Conservation (phyloP, 2,888 invertebrate genomes). For the Rhodophaea formosa region DNA sequence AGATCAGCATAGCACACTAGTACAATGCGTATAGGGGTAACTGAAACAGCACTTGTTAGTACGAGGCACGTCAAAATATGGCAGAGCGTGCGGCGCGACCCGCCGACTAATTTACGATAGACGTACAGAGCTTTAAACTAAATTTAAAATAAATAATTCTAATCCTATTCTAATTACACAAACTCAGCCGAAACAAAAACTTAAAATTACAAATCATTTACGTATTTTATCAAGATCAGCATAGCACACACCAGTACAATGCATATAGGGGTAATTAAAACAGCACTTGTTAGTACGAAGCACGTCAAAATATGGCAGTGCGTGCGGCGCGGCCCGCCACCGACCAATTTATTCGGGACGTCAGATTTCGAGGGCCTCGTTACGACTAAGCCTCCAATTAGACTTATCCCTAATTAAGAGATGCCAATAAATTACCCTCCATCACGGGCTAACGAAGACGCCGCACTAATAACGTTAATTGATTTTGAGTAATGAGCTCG, state of each 20-base stretch:
- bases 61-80: conserved; percentile 68
- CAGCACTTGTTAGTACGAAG: conserved; percentile 34
- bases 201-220: background rate
- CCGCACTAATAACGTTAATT: conserved; percentile 81
- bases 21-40: background rate
- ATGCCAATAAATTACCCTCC: conserved; percentile 83
- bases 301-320: conserved; percentile 71
- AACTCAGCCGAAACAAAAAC: background rate
- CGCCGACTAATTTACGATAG: conserved; percentile 35
- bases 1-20: background rate
- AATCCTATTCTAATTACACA: background rate
- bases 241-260: background rate
- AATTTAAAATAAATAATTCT: background rate
- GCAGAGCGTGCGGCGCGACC: conserved; percentile 59
- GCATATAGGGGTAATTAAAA: background rate
- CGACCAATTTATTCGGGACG: conserved; percentile 80
- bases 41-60: conserved; percentile 16
- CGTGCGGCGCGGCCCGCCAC: conserved; percentile 57
- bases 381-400: conserved; percentile 83
- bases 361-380: conserved; percentile 82
- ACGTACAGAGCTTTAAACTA: background rate
- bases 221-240: background rate
- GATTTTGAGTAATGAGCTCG: conserved; percentile 81
- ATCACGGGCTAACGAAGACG: conserved; percentile 82
- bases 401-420: conserved; percentile 83